These are phyloP conservation scores for Psephotus haematonotus DNA, from an alignment of 2,113 vertebrate species.

Conservation along the genomic window DNA sequence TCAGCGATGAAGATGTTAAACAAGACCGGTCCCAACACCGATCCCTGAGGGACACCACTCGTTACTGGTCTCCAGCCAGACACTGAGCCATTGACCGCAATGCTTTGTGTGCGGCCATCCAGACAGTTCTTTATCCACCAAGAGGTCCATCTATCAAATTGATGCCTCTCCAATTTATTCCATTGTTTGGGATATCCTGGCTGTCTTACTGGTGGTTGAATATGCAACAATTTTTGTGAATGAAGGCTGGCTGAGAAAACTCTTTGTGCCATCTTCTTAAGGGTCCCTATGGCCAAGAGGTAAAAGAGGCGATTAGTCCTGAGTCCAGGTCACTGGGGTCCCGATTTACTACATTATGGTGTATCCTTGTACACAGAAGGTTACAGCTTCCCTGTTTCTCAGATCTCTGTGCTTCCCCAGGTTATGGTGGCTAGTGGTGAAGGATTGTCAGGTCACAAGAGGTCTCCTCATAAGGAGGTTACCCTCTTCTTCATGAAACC, in stretches of 20 bases:
- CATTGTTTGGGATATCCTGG: accelerated
- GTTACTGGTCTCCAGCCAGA: too few relatives aligned
- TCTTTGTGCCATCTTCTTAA: neutral
- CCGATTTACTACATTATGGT: neutral
- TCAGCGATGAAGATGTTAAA: too few relatives aligned
- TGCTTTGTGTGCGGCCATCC: accelerated
- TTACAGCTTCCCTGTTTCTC: neutral
- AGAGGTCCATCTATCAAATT: too few relatives aligned
- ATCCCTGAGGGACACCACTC: too few relatives aligned
- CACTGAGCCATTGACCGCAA: too few relatives aligned
- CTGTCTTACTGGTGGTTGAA: neutral
- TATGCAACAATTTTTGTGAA: neutral
- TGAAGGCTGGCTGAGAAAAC: neutral
- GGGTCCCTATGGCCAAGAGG: neutral
- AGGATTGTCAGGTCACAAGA: neutral
- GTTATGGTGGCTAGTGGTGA: neutral
- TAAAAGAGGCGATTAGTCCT: accelerated
- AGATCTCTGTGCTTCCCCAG: accelerated
- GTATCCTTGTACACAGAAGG: neutral
- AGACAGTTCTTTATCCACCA: too few relatives aligned
- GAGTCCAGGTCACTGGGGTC: accelerated
- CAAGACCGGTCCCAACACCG: too few relatives aligned
- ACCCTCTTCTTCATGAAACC: neutral
- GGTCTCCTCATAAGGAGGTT: neutral
- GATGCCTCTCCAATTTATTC: neutral